Percentiles rank a stretch among this genome's conserved stretches.
These are phyloP conservation scores for Acanthosepion lycidas DNA, from an alignment of 2,888 invertebrate genomes.

Conservation along the genomic window DNA sequence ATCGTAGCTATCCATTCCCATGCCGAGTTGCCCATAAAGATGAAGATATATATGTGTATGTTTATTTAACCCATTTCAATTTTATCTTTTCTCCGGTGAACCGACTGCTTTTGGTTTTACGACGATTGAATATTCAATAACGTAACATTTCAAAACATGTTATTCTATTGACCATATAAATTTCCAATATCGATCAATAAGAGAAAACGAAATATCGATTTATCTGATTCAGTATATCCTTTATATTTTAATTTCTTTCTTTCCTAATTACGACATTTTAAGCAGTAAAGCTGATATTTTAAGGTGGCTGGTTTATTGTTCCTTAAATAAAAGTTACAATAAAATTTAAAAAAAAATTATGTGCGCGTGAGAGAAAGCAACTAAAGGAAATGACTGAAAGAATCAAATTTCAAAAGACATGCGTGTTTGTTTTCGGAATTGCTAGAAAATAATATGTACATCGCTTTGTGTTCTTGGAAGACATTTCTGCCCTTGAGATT, in stretches of 20 bases:
- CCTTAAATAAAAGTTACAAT: neutral
- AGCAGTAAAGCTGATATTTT: neutral
- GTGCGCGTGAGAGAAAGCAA: neutral
- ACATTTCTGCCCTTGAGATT: neutral
- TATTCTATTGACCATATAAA: no score
- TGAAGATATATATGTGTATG: no score
- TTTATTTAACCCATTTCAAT: no score
- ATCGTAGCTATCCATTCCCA: no score
- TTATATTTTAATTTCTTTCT: neutral
- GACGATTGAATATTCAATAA: no score
- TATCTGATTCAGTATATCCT: no score
- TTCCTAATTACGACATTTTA: neutral
- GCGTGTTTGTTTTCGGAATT: neutral
- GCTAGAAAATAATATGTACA: neutral
- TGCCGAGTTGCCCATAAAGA: no score
- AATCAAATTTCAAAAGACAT: neutral
- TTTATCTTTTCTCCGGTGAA: no score
- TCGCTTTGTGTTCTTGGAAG: neutral
- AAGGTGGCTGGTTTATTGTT: neutral
- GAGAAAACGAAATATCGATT: no score
- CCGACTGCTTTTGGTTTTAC: no score
- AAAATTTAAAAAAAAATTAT: neutral
- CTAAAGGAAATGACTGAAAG: neutral
- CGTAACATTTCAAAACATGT: no score
- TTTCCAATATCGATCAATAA: no score